Percentiles rank a stretch among this genome's conserved stretches.
Evolutionary conservation across 1,140 invertebrate species (phyloP).

Genomic region (Delia radicum): DNA sequence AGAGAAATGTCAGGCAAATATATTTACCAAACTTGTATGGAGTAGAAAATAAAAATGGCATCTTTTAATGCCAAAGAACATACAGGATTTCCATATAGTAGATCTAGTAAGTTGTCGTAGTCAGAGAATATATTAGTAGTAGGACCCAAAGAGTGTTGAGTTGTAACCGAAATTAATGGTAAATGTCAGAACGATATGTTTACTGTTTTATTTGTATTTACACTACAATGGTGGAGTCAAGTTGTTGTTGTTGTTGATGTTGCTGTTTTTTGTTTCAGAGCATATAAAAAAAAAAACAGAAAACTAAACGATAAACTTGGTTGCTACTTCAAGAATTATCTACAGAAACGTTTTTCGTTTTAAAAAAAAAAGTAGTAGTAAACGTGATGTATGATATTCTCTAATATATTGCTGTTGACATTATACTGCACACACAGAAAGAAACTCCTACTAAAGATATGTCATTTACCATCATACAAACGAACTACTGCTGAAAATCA

Average conservation of each 20-base stretch:
- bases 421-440: not conserved
- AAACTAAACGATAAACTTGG: not conserved
- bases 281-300: not conserved
- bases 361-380: not conserved
- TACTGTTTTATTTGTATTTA: not conserved
- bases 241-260: not conserved
- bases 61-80: not conserved
- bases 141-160: not conserved
- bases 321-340: not conserved
- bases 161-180: conserved; percentile 22
- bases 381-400: not conserved
- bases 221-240: not conserved
- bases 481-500: not conserved
- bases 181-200: conserved; percentile 12
- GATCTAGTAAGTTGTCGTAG: not conserved
- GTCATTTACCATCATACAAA: not conserved
- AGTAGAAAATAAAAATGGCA: not conserved
- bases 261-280: not conserved
- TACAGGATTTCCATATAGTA: not conserved
- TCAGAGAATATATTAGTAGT: not conserved
- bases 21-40: conserved; percentile 8
- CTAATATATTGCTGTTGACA: not conserved
- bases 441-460: not conserved
- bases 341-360: not conserved
- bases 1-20: conserved; percentile 12